phyloP scores from a whole-genome alignment of 2,797 vertebrate genomes.

The Pantherophis vulpinus region DNA sequence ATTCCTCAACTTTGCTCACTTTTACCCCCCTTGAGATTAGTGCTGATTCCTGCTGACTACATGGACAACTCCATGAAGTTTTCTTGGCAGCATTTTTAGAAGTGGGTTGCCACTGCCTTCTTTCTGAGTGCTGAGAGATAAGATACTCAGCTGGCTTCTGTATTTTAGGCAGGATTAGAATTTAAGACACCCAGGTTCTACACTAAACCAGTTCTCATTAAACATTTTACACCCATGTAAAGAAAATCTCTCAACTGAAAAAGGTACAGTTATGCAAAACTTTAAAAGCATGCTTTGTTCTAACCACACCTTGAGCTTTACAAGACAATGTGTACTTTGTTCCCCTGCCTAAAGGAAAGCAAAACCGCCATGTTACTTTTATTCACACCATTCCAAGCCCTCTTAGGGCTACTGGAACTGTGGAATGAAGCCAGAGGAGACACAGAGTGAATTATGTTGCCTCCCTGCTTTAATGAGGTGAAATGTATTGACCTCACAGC shows the following conservation, averaged over 20 bases:
- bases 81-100: not conserved
- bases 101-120: not conserved
- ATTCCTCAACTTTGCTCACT: not conserved
- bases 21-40: not conserved
- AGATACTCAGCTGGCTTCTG: not conserved
- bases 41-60: not conserved
- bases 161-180: not conserved
- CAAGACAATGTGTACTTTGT: not conserved
- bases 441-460: not conserved
- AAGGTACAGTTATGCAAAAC: not conserved
- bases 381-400: not conserved
- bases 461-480: not conserved
- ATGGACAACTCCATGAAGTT: not conserved
- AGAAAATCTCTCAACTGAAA: not conserved
- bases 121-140: not conserved
- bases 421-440: not conserved
- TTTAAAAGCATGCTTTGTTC: not conserved
- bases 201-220: not conserved
- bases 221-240: not conserved
- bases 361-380: not conserved
- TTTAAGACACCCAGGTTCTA: not conserved
- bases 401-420: not conserved
- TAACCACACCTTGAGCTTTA: not conserved
- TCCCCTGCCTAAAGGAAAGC: not conserved
- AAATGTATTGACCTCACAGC: not conserved